Base-by-base conservation (phyloP, 2,888 invertebrate genomes). In the Stegana nigrithorax region DNA sequence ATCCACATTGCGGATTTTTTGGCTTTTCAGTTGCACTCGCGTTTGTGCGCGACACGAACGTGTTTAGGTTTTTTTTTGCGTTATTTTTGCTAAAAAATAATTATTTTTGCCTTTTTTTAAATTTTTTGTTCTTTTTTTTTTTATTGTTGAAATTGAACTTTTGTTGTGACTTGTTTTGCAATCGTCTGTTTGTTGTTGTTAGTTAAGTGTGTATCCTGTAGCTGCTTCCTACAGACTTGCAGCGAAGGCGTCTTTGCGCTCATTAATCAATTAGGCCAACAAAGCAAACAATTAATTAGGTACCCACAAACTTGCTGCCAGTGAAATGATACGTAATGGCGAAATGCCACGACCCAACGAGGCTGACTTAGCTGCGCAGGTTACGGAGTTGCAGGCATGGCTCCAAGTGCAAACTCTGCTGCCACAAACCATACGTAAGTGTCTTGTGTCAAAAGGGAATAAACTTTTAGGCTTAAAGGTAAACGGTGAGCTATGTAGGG, bases 391-490 rank as follows among this genome's bases (percentile, higher is more conserved):
- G 56, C 71, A 80, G 78, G 87, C 88, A 65, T 91, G 91, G 91
- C 84, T 91, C 6, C 80, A 81, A 67, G 89, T 88, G 68, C 91
- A 91, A 73, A 88, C 89, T 0, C 91, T 91, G 83, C 85, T 92
- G 51, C 91, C 91, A 1, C 88, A 90, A 75, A 88, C 89, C 71
- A 89, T 91, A 65, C 89, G 91, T 91, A 86, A 87, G 88, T 84
- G 36, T 12, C 14, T n/a, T n/a, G n/a, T n/a, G n/a, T n/a, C n/a
- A n/a, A n/a, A n/a, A n/a, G n/a, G n/a, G n/a, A n/a, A n/a, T n/a
- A n/a, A n/a, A n/a, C n/a, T n/a, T n/a, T n/a, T n/a, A n/a, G n/a
- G n/a, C n/a, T n/a, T n/a, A n/a, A n/a, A n/a, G n/a, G n/a, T n/a
- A n/a, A n/a, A n/a, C n/a, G n/a, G n/a, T n/a, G n/a, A n/a, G n/a